A percentile compares a stretch with the other conserved stretches of the same genome.
Evolutionary conservation across 2,888 invertebrate species (phyloP).

Genomic region (Galerucella nymphaeae): DNA sequence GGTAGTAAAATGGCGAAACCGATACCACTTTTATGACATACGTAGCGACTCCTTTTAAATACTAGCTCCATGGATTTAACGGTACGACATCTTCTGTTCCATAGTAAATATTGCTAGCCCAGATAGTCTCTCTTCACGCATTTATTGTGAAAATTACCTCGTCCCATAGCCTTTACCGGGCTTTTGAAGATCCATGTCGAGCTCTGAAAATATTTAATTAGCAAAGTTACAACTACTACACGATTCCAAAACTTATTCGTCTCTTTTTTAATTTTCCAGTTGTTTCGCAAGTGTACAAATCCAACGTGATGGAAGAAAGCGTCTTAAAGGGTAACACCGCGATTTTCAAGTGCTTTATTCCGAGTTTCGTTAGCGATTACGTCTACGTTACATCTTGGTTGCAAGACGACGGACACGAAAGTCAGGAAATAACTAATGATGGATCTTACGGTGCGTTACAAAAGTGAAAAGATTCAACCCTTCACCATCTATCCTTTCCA

Average conservation of each 20-base stretch:
- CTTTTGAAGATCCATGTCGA: no score
- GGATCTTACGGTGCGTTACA: conserved; percentile 43
- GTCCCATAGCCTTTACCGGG: no score
- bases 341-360: conserved; percentile 92
- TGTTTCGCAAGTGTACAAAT: conserved; percentile 89
- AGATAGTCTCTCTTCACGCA: no score
- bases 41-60: no score
- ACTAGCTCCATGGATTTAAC: no score
- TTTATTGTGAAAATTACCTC: no score
- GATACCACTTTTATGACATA: no score
- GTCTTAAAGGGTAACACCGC: conserved; percentile 91
- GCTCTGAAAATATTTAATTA: no score
- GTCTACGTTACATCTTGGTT: conserved; percentile 88
- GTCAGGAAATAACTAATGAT: conserved; percentile 37
- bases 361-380: conserved; percentile 92
- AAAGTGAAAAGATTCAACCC: background rate
- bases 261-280: conserved; percentile 72
- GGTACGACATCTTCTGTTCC: no score
- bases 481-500: background rate
- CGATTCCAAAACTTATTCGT: conserved; percentile 15
- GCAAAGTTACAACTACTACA: no score
- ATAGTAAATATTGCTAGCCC: no score
- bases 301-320: conserved; percentile 93
- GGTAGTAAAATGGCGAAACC: no score
- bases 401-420: conserved; percentile 75